Conservation (phyloP, 2,888 invertebrate species). For the Diaprepes abbreviatus region DNA sequence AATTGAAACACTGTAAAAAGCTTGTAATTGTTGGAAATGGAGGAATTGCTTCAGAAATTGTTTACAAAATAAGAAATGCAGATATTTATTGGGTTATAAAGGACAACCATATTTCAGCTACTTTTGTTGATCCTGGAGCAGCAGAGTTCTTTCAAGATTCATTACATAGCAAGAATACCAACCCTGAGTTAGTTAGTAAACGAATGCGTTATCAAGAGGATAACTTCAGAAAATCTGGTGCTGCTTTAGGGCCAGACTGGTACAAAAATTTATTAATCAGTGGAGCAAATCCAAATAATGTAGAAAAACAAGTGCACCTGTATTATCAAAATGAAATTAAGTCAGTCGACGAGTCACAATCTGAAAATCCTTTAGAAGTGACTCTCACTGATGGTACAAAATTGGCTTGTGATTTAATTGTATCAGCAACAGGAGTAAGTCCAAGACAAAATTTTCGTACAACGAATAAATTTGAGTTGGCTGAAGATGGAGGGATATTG, state of each 20-base stretch:
- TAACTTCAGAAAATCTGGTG: constrained; percentile 76
- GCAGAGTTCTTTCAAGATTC: constrained; percentile 88
- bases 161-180: constrained; percentile 56
- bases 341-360: constrained; percentile 63
- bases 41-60: constrained; percentile 97
- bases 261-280: constrained; percentile 77
- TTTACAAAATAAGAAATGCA: constrained; percentile 87
- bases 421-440: constrained; percentile 95
- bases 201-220: constrained; percentile 79
- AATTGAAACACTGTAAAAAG: constrained; percentile 77
- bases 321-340: constrained; percentile 74
- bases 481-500: constrained; percentile 84
- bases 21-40: constrained; percentile 96
- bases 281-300: constrained; percentile 63
- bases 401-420: constrained; percentile 88
- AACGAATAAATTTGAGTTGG: constrained; percentile 70
- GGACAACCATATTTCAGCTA: constrained; percentile 92
- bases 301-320: constrained; percentile 71
- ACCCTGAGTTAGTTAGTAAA: constrained; percentile 61
- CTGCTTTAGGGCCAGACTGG: constrained; percentile 99
- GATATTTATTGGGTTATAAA: constrained; percentile 95
- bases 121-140: constrained; percentile 96
- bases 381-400: constrained; percentile 79
- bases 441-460: constrained; percentile 76
- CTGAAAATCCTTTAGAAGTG: constrained; percentile 79